A percentile compares a stretch with the other conserved stretches of the same genome.
Conservation (phyloP, 2,888 invertebrate species). For the Drosophila formosana region DNA sequence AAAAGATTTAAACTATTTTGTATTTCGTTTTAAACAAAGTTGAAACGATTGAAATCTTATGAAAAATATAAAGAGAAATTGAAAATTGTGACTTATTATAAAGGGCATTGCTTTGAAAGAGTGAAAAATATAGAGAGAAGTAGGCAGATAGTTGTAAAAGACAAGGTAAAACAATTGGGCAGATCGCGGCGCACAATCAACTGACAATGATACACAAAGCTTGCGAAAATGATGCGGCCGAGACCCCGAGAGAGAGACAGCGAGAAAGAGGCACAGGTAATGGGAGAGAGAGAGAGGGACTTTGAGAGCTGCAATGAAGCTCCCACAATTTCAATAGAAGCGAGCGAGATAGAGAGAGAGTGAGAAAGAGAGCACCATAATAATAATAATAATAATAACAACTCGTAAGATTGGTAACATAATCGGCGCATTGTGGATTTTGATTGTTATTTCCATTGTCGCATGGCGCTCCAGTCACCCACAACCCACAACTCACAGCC, state of each 20-base stretch:
- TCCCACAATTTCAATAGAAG: slow-evolving; percentile 44
- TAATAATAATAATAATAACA: slow-evolving; percentile 49
- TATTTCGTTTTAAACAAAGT: too few relatives aligned
- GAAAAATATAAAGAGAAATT: not conserved
- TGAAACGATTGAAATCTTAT: not conserved
- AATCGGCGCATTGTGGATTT: slow-evolving; percentile 74
- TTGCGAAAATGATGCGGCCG: slow-evolving; percentile 37
- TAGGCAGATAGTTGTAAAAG: not conserved
- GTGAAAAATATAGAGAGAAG: slow-evolving; percentile 9
- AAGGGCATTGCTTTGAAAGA: not conserved
- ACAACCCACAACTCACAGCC: slow-evolving; percentile 30
- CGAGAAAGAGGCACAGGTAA: not conserved
- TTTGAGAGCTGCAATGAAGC: slow-evolving; percentile 1
- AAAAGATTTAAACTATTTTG: too few relatives aligned
- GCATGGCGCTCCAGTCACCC: slow-evolving; percentile 62
- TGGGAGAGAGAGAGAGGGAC: not conserved
- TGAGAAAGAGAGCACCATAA: slow-evolving; percentile 11
- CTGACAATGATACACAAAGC: slow-evolving; percentile 35
- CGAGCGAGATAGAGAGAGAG: not conserved
- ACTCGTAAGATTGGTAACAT: slow-evolving; percentile 76
- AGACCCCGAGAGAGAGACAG: slow-evolving; percentile 16
- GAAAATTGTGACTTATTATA: not conserved
- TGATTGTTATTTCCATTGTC: slow-evolving; percentile 49
- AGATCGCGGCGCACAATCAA: slow-evolving; percentile 24
- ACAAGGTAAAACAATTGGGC: slow-evolving; percentile 39